A percentile compares a stretch with the other conserved stretches of the same genome.
phyloP scores from a whole-genome alignment of 2,888 invertebrate species.

The Drosophila meridiana region DNA sequence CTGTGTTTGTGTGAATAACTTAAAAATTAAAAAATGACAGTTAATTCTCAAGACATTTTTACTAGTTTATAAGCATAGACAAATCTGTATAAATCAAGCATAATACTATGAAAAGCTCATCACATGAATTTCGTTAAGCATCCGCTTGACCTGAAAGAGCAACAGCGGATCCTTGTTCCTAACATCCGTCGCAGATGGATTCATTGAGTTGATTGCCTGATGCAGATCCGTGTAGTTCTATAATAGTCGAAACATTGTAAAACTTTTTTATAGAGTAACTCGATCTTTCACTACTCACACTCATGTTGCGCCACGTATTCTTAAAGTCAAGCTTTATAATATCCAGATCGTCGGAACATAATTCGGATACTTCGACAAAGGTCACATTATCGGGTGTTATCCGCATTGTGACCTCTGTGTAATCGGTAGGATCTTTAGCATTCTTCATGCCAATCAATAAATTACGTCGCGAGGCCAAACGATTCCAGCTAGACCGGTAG shows the following conservation, averaged over 20 bases:
- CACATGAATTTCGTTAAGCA: constrained; percentile 57
- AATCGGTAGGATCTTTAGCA: constrained; percentile 59
- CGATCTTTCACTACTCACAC: constrained; percentile 54
- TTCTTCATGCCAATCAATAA: constrained; percentile 71
- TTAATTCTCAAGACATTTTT: constrained; percentile 18
- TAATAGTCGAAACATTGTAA: background rate
- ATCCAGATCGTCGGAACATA: constrained; percentile 75
- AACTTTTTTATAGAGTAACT: background rate
- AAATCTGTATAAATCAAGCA: background rate
- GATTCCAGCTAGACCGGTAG: constrained; percentile 80
- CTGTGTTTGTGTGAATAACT: background rate
- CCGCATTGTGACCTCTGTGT: constrained; percentile 64
- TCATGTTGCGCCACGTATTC: constrained; percentile 80
- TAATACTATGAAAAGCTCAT: constrained; percentile 74
- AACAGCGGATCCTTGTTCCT: constrained; percentile 65
- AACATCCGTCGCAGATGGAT: constrained; percentile 54
- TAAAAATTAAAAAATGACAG: constrained; percentile 24
- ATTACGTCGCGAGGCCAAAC: constrained; percentile 77
- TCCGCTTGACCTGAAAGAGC: constrained; percentile 62
- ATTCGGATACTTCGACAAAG: constrained; percentile 80
- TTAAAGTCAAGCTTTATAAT: constrained; percentile 69
- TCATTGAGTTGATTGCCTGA: constrained; percentile 73
- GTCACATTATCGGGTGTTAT: constrained; percentile 77
- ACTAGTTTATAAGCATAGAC: constrained; percentile 10
- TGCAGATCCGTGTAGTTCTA: constrained; percentile 80